Base-by-base conservation (phyloP, 2,113 vertebrate genomes). In the Hydropotes inermis region DNA sequence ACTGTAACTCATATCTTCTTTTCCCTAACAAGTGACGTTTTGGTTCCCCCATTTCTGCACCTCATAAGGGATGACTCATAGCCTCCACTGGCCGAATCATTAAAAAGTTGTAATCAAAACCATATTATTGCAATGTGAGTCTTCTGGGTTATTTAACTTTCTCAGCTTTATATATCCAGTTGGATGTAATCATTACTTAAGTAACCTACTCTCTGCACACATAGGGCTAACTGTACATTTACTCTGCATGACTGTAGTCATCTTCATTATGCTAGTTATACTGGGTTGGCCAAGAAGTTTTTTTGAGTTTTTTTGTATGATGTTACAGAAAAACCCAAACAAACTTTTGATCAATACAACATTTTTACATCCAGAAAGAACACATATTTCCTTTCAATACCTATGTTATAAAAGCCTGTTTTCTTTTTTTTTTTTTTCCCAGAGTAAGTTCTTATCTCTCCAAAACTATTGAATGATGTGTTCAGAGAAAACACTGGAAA, bases 21-120 rank as follows among this genome's bases (percentile, higher is more conserved):
- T 61, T 76, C 39, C 39, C 74, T 28, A 76, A 50, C 57, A 55
- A 84, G 43, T 54, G 76, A 67, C 27, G 82, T 96, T 79, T 94
- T 76, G 67, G 27, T 95, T 91, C 89, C 91, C 52, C 64, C 64
- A 67, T 96, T 89, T 97, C 54, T 93, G 52, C 17, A 94, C 70
- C 83, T 95, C n/a, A 1, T 55, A 87, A 94, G 64, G 85, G 94
- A 95, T 84, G 91, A 95, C 60, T 93, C 96, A 93, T 79, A 30
- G 57, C 94, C 86, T 93, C 94, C 76, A 89, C 86, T 83, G 30
- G n/a, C 78, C 45, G n/a, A 81, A 54, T 97, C 86, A 89, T 95
- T 89, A 96, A 97, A 94, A 97, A 95, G 30, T 78, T 47, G 64
- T 93, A 87, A 97, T 97, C 82, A 91, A 87, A 98, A 88, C 86